Percentiles rank a stretch among this genome's conserved stretches.
Conservation (phyloP, 2,888 invertebrate genomes). For the Phyllotreta striolata region DNA sequence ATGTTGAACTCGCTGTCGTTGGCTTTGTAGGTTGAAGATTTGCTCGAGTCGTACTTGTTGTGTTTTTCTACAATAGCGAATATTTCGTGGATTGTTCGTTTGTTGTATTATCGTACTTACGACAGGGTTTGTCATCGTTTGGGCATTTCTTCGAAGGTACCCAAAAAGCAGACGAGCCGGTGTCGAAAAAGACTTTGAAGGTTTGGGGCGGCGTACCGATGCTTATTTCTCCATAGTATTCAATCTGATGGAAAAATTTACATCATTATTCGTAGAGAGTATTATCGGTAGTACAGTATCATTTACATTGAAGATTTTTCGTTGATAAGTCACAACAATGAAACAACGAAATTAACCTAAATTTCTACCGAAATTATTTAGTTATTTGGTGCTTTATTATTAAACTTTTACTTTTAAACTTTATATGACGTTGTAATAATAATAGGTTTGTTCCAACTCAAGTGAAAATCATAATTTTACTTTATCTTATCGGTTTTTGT, state of each 20-base stretch:
- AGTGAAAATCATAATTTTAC: too few relatives aligned
- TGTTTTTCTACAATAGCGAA: constrained; percentile 76
- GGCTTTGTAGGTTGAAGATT: constrained; percentile 81
- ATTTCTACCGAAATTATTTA: constrained; percentile 28
- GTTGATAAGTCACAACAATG: too few relatives aligned
- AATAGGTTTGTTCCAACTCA: too few relatives aligned
- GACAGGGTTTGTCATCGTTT: constrained; percentile 86
- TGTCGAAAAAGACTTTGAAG: constrained; percentile 94
- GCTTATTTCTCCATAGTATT: too few relatives aligned
- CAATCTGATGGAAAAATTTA: constrained; percentile 85
- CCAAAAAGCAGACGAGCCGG: constrained; percentile 96
- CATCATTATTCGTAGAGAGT: too few relatives aligned
- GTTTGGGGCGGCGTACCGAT: constrained; percentile 86
- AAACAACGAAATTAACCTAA: constrained; percentile 89
- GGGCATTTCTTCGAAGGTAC: constrained; percentile 94
- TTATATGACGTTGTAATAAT: too few relatives aligned
- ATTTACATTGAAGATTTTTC: too few relatives aligned
- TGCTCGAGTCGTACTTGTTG: constrained; percentile 91
- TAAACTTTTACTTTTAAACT: too few relatives aligned
- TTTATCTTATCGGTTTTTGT: too few relatives aligned
- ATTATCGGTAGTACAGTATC: too few relatives aligned
- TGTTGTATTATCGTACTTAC: constrained; percentile 64
- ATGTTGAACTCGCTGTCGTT: constrained; percentile 95
- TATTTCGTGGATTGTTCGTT: background rate
- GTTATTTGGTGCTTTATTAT: too few relatives aligned